A percentile compares a stretch with the other conserved stretches of the same genome.
Evolutionary conservation across 2,888 invertebrate species (phyloP).

Genomic region (Drosophila pseudotakahashii): DNA sequence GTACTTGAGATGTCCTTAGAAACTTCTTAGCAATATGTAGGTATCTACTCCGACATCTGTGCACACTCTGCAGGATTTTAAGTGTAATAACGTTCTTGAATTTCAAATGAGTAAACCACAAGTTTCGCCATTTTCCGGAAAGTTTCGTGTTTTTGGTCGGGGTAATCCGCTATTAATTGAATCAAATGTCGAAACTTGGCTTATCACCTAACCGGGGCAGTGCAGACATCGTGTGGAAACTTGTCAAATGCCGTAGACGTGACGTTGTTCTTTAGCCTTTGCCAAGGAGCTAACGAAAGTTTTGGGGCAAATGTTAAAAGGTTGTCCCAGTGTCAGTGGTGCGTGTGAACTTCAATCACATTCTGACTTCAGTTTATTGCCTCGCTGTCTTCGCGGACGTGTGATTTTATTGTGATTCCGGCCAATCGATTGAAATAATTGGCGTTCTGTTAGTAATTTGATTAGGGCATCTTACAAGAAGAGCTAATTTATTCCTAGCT

Average conservation of each 20-base stretch:
- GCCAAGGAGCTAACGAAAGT: conserved; percentile 11
- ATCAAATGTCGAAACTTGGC: conserved; percentile 42
- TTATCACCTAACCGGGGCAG: conserved; percentile 29
- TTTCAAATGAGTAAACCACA: conserved; percentile 39
- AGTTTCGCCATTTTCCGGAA: conserved; percentile 25
- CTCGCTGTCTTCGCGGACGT: conserved; percentile 7
- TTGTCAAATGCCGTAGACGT: conserved; percentile 22
- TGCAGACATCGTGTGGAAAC: conserved; percentile 42
- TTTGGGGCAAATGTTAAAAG: conserved; percentile 17
- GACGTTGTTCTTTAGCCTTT: conserved; percentile 8
- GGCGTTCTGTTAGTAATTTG: conserved; percentile 19
- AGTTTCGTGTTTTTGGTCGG: conserved; percentile 16
- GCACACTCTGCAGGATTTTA: neutral
- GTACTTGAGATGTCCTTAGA: neutral
- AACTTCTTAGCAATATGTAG: too few species aligned
- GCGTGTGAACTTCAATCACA: neutral
- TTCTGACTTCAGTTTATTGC: conserved; percentile 1
- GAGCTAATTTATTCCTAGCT: neutral
- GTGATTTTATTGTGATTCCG: neutral
- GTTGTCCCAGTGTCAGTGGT: conserved; percentile 9
- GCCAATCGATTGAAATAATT: neutral
- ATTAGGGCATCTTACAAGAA: conserved; percentile 44
- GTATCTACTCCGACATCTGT: neutral
- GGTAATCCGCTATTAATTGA: conserved; percentile 41
- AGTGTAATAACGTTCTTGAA: conserved; percentile 27